Evolutionary conservation across 2,797 vertebrate species (phyloP).

Genomic region (Siniperca obscura): DNA sequence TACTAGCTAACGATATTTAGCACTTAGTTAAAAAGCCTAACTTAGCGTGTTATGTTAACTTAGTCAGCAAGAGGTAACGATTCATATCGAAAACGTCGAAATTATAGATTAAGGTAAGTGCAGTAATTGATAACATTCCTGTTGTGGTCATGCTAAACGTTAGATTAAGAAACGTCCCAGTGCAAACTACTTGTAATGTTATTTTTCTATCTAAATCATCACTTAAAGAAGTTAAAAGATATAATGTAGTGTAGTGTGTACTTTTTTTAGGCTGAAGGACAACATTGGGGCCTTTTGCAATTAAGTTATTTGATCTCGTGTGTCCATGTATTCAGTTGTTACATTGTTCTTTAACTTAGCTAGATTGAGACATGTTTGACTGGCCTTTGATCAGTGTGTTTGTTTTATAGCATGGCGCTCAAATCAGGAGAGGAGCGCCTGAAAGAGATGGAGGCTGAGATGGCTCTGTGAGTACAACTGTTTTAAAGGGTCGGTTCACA

Average conservation of each 20-base stretch:
- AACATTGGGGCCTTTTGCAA: not conserved
- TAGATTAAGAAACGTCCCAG: rapidly evolving
- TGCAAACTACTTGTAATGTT: not conserved
- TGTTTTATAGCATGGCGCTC: constrained; percentile 79
- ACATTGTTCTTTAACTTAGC: not conserved
- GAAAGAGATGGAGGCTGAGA: constrained; percentile 96
- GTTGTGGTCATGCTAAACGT: not conserved
- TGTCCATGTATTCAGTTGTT: not conserved
- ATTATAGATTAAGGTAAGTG: constrained; percentile 11
- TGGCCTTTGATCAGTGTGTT: not conserved
- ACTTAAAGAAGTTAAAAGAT: not conserved
- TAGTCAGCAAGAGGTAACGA: too few species aligned
- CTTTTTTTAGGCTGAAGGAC: too few species aligned
- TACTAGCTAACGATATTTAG: not conserved
- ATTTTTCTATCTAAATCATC: not conserved
- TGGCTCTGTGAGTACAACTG: constrained; percentile 90
- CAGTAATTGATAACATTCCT: too few species aligned
- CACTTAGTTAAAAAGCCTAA: not conserved
- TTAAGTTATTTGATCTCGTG: not conserved
- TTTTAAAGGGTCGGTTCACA: rapidly evolving
- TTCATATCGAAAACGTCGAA: not conserved
- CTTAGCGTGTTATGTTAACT: too few species aligned
- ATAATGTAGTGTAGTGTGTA: too few species aligned
- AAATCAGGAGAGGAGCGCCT: constrained; percentile 92
- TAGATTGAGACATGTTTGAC: not conserved